These are phyloP conservation scores for Perithous albicinctus DNA, from an alignment of 2,888 invertebrate species.

Conservation along the genomic window DNA sequence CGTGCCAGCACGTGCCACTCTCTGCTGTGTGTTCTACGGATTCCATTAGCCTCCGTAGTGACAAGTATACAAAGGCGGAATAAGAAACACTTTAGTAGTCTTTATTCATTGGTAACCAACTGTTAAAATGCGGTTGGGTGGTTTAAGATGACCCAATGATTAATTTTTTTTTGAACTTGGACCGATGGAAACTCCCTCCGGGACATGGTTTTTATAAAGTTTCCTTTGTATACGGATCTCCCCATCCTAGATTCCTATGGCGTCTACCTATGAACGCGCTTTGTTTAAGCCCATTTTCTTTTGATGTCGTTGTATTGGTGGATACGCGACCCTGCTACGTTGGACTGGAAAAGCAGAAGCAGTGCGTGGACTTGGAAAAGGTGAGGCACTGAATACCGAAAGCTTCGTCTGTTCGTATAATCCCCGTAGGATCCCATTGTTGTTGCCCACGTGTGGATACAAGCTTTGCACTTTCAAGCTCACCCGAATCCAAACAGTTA, in stretches of 20 bases:
- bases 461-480: constrained; percentile 80
- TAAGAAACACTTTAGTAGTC: background rate
- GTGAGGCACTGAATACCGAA: constrained; percentile 67
- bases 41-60: constrained; percentile 10
- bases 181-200: no score
- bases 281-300: constrained; percentile 59
- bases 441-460: constrained; percentile 81
- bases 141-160: background rate
- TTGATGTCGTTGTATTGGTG: constrained; percentile 42
- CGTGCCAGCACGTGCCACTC: constrained; percentile 63
- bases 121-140: background rate
- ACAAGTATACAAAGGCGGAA: constrained; percentile 9
- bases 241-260: no score
- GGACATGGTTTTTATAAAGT: no score
- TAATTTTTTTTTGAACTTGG: no score
- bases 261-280: no score
- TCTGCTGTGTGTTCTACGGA: constrained; percentile 33
- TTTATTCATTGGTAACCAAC: background rate
- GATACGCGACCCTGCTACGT: constrained; percentile 23
- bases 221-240: no score
- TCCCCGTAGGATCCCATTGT: constrained; percentile 81
- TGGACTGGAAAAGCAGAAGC: constrained; percentile 70
- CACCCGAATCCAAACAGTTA: constrained; percentile 61
- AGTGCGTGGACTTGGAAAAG: no score
- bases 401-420: constrained; percentile 77